Percentiles rank a stretch among this genome's conserved stretches.
Evolutionary conservation across 2,113 vertebrate genomes (phyloP).

Genomic region (Danio rerio): DNA sequence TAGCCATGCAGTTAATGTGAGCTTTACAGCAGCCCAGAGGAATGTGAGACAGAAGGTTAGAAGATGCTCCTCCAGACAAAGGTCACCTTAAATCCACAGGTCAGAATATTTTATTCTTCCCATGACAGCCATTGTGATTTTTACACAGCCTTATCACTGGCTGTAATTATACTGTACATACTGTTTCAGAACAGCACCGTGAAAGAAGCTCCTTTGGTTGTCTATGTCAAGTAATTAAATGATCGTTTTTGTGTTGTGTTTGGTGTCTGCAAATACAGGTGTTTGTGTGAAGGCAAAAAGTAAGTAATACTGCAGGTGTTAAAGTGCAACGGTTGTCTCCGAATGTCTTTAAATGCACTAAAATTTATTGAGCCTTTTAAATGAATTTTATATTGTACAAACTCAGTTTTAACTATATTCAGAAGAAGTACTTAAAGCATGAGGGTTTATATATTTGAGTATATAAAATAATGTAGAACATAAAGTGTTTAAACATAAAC

Average conservation of each 20-base stretch:
- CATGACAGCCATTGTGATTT: constrained; percentile 55
- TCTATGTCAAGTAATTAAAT: not conserved
- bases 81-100: constrained; percentile 64
- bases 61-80: constrained; percentile 57
- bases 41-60: constrained; percentile 45
- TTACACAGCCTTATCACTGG: constrained; percentile 62
- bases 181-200: constrained; percentile 48
- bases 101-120: constrained; percentile 63
- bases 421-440: not conserved
- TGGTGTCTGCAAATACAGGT: not conserved
- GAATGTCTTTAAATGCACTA: not conserved
- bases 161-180: constrained; percentile 59
- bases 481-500: not conserved
- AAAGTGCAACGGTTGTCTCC: not conserved
- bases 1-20: constrained; percentile 52
- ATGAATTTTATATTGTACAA: not conserved
- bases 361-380: no score
- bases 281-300: not conserved
- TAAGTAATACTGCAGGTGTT: not conserved
- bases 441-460: not conserved
- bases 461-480: not conserved
- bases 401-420: not conserved
- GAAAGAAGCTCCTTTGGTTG: not conserved
- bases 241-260: not conserved
- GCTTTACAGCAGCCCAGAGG: constrained; percentile 64